A percentile compares a stretch with the other conserved stretches of the same genome.
Evolutionary conservation across 1,140 invertebrate species (phyloP).

Genomic region (Ganaspis sp.): DNA sequence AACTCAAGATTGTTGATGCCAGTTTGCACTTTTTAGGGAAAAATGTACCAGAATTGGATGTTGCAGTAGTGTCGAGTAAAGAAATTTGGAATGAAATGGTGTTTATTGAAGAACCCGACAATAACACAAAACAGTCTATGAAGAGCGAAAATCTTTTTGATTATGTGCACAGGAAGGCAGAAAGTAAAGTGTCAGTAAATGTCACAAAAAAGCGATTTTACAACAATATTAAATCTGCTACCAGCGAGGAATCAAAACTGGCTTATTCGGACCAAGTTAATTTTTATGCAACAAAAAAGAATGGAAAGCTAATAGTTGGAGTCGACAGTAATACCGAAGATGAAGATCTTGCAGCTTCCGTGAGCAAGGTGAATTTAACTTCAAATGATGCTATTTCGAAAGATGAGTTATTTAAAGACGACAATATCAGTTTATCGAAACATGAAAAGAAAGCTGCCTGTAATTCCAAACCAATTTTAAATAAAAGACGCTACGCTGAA

Average conservation of each 20-base stretch:
- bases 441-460: conserved; percentile 45
- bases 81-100: conserved; percentile 47
- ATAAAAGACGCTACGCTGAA: background rate
- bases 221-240: conserved; percentile 34
- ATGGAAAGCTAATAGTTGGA: conserved; percentile 64
- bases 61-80: conserved; percentile 43
- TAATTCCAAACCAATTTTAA: background rate
- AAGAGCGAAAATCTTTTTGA: conserved; percentile 57
- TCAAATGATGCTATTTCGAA: conserved; percentile 1
- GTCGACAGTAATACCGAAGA: conserved; percentile 31
- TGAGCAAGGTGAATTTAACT: background rate
- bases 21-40: conserved; percentile 67
- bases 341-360: background rate
- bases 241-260: background rate
- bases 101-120: conserved; percentile 42
- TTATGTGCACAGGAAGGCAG: conserved; percentile 59
- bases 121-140: background rate
- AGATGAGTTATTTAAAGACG: conserved; percentile 47
- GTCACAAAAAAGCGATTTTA: conserved; percentile 53
- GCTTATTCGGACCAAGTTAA: conserved; percentile 53
- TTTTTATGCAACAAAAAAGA: conserved; percentile 56
- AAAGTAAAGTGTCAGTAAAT: conserved; percentile 57
- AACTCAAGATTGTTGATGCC: conserved; percentile 56
- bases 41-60: conserved; percentile 59
- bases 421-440: conserved; percentile 51